phyloP scores from a whole-genome alignment of 2,888 invertebrate species.

The Cantharis rufa region DNA sequence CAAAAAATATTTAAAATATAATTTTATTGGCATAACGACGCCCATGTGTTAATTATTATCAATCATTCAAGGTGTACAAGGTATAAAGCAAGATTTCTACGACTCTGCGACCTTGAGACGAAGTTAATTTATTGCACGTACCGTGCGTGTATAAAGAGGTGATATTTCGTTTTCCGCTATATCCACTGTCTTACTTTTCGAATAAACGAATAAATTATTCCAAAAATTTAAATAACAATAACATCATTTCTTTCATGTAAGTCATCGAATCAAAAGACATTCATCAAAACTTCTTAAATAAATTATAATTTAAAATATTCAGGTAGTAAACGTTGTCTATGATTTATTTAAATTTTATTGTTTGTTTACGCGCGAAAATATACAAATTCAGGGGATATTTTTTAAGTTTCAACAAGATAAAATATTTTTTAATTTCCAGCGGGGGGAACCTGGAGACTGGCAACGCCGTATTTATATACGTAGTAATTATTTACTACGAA shows the following conservation, averaged over 20 bases:
- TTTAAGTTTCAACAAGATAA: not conserved
- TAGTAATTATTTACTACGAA: no score
- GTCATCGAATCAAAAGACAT: not conserved
- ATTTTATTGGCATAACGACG: not conserved
- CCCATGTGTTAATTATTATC: constrained; percentile 20
- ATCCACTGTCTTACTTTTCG: not conserved
- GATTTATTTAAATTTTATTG: not conserved
- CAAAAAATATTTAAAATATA: not conserved
- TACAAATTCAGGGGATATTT: not conserved
- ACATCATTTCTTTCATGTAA: not conserved
- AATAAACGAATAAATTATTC: not conserved
- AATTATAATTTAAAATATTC: not conserved
- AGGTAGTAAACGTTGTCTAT: not conserved
- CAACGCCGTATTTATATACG: no score
- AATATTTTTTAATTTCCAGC: no score
- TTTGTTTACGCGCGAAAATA: not conserved
- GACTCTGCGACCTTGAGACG: constrained; percentile 45
- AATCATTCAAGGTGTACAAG: constrained; percentile 45
- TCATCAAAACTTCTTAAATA: not conserved
- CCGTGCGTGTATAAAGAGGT: constrained; percentile 21
- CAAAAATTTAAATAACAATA: constrained; percentile 1
- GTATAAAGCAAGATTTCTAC: constrained; percentile 39
- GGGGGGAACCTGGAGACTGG: no score
- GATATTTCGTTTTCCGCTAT: constrained; percentile 7
- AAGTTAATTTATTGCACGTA: constrained; percentile 39